These are phyloP conservation scores for Heliconius erato DNA, from an alignment of 2,888 invertebrate genomes.

Conservation along the genomic window DNA sequence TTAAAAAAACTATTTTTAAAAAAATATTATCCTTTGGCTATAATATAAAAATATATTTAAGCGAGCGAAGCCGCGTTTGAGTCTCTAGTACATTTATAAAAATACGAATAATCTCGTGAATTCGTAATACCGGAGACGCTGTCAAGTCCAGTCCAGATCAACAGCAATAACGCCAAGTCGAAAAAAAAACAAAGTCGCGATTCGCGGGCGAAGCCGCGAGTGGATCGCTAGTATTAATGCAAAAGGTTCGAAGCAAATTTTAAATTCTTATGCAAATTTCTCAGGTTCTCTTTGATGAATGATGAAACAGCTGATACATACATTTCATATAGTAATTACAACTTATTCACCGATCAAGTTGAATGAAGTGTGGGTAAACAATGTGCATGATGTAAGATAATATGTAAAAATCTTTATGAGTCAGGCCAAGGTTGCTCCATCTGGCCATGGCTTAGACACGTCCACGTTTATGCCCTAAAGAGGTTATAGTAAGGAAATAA, in stretches of 20 bases:
- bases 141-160: too few species aligned
- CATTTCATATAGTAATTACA: constrained; percentile 15
- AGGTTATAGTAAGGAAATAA: constrained; percentile 36
- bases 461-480: constrained; percentile 26
- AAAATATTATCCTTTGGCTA: too few species aligned
- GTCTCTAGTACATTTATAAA: too few species aligned
- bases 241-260: not conserved
- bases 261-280: not conserved
- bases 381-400: constrained; percentile 46
- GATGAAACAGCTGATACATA: constrained; percentile 3
- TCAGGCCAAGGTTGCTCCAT: constrained; percentile 45
- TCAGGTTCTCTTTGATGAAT: not conserved
- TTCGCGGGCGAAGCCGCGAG: too few species aligned
- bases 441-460: constrained; percentile 39
- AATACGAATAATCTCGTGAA: too few species aligned
- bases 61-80: too few species aligned
- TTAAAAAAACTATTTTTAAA: too few species aligned
- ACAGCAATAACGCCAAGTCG: too few species aligned
- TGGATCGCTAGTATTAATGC: too few species aligned
- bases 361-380: constrained; percentile 47
- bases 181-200: too few species aligned
- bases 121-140: too few species aligned
- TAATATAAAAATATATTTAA: too few species aligned
- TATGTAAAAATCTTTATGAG: constrained; percentile 47
- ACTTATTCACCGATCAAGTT: constrained; percentile 1